Percentiles rank a stretch among this genome's conserved stretches.
Conservation (phyloP, 2,113 vertebrate species). For the Mungos mungo region DNA sequence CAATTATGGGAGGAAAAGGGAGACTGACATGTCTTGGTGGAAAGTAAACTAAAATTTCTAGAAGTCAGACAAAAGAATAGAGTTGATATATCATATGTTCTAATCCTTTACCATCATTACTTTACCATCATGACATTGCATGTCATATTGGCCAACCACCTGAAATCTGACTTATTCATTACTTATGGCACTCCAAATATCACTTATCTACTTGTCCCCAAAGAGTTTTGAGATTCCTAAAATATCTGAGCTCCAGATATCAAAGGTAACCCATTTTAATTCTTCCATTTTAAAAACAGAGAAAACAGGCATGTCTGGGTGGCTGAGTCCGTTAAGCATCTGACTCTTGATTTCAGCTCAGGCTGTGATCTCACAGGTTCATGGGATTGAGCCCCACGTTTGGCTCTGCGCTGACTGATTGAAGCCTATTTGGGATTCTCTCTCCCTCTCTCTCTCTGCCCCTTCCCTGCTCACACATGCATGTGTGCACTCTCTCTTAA, state of each 20-base stretch:
- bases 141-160: not conserved
- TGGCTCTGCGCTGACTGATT: too few species aligned
- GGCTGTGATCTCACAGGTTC: too few species aligned
- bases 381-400: too few species aligned
- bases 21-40: not conserved
- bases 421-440: too few species aligned
- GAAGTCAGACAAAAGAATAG: not conserved
- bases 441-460: too few species aligned
- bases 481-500: too few species aligned
- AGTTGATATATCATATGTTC: not conserved
- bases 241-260: not conserved
- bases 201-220: not conserved
- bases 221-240: not conserved
- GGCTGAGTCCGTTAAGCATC: too few species aligned
- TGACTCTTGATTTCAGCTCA: too few species aligned
- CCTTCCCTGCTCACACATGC: too few species aligned
- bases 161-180: slow-evolving; percentile 23
- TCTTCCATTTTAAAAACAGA: not conserved
- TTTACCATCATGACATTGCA: not conserved
- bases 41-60: not conserved
- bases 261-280: slow-evolving; percentile 21
- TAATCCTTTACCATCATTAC: not conserved
- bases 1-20: not conserved
- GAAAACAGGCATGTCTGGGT: too few species aligned
- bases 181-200: not conserved